A percentile compares a stretch with the other conserved stretches of the same genome.
These are phyloP conservation scores for Hemicentrotus pulcherrimus DNA, from an alignment of 35 echinoderm and acorn worm genomes.

Conservation along the genomic window DNA sequence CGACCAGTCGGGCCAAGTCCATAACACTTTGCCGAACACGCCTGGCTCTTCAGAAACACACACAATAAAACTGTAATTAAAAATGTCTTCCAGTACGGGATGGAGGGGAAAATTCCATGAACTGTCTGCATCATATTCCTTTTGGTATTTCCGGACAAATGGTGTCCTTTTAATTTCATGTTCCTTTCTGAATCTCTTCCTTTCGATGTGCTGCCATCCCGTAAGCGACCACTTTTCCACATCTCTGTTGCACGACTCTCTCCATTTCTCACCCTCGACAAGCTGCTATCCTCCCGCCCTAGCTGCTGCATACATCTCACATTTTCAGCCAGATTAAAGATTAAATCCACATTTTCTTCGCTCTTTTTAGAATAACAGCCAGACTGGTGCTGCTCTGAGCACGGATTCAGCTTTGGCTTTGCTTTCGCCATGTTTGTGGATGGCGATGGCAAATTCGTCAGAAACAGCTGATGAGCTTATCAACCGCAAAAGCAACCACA, in stretches of 20 bases:
- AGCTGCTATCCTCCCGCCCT: neutral
- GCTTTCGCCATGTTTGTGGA: slow-evolving; percentile 7
- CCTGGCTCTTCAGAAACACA: slow-evolving; percentile 22
- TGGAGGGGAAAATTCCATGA: slow-evolving; percentile 1
- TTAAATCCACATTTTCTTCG: neutral
- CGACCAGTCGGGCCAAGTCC: slow-evolving; percentile 29
- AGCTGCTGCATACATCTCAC: slow-evolving; percentile 40
- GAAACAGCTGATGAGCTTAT: slow-evolving; percentile 27
- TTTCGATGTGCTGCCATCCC: neutral
- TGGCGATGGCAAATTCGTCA: neutral
- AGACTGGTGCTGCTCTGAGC: neutral
- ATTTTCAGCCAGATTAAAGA: slow-evolving; percentile 29
- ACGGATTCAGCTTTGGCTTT: neutral
- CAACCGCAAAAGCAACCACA: neutral
- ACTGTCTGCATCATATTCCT: slow-evolving; percentile 1
- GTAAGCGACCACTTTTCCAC: slow-evolving; percentile 57
- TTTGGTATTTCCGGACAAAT: neutral
- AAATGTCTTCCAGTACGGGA: neutral
- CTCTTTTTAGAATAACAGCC: neutral
- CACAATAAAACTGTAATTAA: neutral
- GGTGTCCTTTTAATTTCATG: neutral
- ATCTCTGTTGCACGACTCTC: slow-evolving; percentile 32
- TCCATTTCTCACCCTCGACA: neutral
- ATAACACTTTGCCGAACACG: slow-evolving; percentile 29
- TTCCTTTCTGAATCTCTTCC: neutral